Evolutionary conservation across 2,797 vertebrate genomes (phyloP).

Genomic region (Etheostoma nigrum): DNA sequence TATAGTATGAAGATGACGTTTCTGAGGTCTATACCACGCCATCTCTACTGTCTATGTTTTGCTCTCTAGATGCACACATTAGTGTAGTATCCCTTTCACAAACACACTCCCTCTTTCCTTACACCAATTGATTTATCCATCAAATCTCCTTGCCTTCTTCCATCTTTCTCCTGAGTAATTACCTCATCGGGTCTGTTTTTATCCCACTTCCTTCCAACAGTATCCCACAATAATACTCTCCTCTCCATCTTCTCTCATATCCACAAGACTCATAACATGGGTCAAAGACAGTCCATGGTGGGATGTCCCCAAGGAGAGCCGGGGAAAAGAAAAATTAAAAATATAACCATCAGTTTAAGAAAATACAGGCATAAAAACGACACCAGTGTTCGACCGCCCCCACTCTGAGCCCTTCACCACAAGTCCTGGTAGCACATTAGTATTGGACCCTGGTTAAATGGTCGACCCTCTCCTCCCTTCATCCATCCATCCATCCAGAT

Average conservation of each 20-base stretch:
- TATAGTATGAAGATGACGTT: slow-evolving; percentile 14
- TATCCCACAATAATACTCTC: slow-evolving; percentile 3
- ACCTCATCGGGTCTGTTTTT: slow-evolving; percentile 70
- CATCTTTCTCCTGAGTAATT: slow-evolving; percentile 64
- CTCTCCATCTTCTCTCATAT: not conserved
- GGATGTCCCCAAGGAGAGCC: not conserved
- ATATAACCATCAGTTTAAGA: slow-evolving; percentile 48
- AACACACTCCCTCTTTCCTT: slow-evolving; percentile 54
- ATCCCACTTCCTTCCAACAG: slow-evolving; percentile 46
- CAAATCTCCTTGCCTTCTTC: slow-evolving; percentile 62
- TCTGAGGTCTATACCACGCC: slow-evolving; percentile 23
- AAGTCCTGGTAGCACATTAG: slow-evolving; percentile 76
- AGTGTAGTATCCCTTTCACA: slow-evolving; percentile 60
- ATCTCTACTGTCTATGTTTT: slow-evolving; percentile 44
- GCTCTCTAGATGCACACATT: slow-evolving; percentile 50
- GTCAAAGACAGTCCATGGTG: slow-evolving; percentile 32
- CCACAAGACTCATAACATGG: slow-evolving; percentile 22
- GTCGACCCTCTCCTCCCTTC: slow-evolving; percentile 50
- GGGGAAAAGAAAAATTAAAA: slow-evolving; percentile 1
- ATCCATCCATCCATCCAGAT: slow-evolving; percentile 71
- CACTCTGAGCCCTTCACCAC: slow-evolving; percentile 26
- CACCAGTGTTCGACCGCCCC: slow-evolving; percentile 39
- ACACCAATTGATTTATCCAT: slow-evolving; percentile 73
- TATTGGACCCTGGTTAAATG: slow-evolving; percentile 73
- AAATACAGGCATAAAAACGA: slow-evolving; percentile 60